Evolutionary conservation across 2,113 vertebrate genomes (phyloP).

Genomic region (Phainopepla nitens): DNA sequence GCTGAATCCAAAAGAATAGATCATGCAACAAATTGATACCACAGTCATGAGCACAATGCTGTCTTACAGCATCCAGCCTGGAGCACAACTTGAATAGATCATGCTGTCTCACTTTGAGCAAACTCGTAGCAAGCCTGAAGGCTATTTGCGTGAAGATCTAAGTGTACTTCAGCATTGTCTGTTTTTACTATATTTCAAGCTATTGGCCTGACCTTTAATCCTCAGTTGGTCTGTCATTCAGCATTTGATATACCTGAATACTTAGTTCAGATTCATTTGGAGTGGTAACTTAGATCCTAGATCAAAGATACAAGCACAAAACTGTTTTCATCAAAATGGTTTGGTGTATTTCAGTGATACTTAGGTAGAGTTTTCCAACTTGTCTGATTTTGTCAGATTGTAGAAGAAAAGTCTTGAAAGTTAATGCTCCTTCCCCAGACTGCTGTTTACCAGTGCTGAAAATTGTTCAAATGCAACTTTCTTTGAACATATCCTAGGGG

Average conservation of each 20-base stretch:
- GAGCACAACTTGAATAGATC: background rate
- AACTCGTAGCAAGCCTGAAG: conserved; percentile 19
- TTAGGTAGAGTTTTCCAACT: background rate
- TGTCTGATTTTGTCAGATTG: background rate
- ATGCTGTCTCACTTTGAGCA: background rate
- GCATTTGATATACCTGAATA: conserved; percentile 30
- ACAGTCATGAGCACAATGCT: background rate
- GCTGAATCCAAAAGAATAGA: background rate
- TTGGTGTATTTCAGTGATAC: background rate
- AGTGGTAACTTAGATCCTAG: conserved; percentile 12
- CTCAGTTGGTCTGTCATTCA: conserved; percentile 6
- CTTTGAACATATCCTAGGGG: background rate
- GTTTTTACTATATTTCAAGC: background rate
- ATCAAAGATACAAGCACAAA: conserved; percentile 19
- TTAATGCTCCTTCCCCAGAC: background rate
- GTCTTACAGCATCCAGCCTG: background rate
- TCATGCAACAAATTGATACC: background rate
- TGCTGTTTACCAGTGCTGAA: background rate
- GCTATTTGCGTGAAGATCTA: background rate
- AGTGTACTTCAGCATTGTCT: conserved; percentile 9
- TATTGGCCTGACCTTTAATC: conserved; percentile 36
- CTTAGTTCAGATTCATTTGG: background rate
- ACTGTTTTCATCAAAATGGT: conserved; percentile 28
- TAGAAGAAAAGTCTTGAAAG: background rate
- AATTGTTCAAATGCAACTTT: background rate